These are phyloP conservation scores for Chromobotia macracanthus DNA, from an alignment of 2,797 vertebrate genomes.

Conservation along the genomic window DNA sequence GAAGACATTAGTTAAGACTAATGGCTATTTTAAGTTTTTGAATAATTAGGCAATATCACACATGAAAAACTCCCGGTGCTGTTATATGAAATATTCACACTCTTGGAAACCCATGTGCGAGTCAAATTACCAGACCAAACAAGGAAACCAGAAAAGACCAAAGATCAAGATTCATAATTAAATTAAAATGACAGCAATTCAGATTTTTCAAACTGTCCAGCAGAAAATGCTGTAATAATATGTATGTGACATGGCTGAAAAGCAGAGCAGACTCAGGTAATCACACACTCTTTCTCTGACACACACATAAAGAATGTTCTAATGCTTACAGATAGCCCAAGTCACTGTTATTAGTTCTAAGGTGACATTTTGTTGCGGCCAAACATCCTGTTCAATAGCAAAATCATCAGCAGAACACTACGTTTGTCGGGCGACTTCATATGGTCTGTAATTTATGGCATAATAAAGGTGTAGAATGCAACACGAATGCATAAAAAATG, in stretches of 20 bases:
- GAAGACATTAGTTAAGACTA: too few species aligned
- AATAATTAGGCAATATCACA: too few species aligned
- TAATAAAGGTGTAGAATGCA: too few species aligned
- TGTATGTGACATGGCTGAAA: not conserved
- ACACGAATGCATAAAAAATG: too few species aligned
- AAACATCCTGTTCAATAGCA: not conserved
- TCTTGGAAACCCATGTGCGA: not conserved
- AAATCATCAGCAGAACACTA: not conserved
- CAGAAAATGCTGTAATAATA: not conserved
- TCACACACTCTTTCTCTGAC: not conserved
- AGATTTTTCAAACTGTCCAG: not conserved
- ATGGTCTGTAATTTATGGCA: too few species aligned
- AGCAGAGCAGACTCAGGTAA: not conserved
- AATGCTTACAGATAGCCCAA: not conserved
- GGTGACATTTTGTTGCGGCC: not conserved
- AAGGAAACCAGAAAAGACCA: not conserved
- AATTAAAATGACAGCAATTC: not conserved
- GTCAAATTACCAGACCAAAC: not conserved
- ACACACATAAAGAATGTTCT: not conserved
- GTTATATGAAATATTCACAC: not conserved
- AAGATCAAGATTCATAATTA: not conserved
- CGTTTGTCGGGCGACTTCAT: not conserved
- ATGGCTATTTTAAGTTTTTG: too few species aligned
- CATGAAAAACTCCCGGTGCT: too few species aligned
- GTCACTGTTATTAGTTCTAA: not conserved